Base-by-base conservation (phyloP, 1,140 invertebrate species). In the Andrena cerasifolii region DNA sequence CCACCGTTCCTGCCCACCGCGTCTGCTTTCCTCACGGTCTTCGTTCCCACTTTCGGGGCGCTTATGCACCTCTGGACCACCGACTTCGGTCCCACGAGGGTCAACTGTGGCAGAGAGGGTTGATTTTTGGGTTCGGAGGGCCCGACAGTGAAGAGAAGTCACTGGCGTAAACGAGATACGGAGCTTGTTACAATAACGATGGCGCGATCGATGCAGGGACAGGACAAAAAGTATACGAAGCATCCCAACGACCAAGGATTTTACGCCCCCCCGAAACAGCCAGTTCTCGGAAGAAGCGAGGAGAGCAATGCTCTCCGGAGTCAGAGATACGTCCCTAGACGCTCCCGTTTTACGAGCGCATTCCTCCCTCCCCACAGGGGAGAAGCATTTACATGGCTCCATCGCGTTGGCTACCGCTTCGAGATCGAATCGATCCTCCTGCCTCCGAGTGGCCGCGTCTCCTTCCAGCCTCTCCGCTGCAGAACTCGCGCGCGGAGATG, bases 1-100 rank as follows among this genome's bases (percentile, higher is more conserved):
- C 65, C n/a, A 40, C 49, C 51, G 4, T 59, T 36, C 76, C 81
- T 43, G 51, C 79, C 40, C 63, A 45, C 56, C 58, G 49, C 63
- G 59, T 43, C 61, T 63, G 47, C 61, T 68, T 66, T 82, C 47
- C 28, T 70, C 74, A 49, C 51, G 54, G n/a, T 56, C 59, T 28
- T 71, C 76, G 71, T 51, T 31, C 53, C 45, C 75, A 75, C 53
- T 79, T 84, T 80, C 61, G 77, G 73, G 63, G 49, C 66, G 80
- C 54, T 70, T 79, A 67, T 53, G 70, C 78, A 82, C 67, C 58
- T 21, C 56, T 45, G 56, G 49, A 31, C 49, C 45, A 56, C 43
- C 26, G 0, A 40, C 36, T 10, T 18, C 49, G 18, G 12, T 28
- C 28, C 24, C 10, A 54, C 8, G 51, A 26, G n/a, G 24, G 14